phyloP scores from a whole-genome alignment of 1,140 invertebrate species.

The Arion vulgaris region DNA sequence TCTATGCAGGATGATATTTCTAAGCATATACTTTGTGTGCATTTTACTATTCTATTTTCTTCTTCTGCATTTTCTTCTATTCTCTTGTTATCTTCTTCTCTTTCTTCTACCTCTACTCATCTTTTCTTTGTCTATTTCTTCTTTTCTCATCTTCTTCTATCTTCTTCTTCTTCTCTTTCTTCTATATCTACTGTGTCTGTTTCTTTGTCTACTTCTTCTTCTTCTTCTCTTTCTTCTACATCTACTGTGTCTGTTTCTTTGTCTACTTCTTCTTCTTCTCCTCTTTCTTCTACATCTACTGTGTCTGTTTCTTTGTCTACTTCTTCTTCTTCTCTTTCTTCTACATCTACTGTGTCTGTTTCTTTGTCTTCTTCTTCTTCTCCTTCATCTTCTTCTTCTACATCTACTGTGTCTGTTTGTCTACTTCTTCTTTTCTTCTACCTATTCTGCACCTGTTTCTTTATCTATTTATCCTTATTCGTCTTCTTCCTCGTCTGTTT shows the following conservation, averaged over 20 bases:
- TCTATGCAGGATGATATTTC: too few relatives aligned
- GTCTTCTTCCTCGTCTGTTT: conserved; percentile 29
- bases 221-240: neutral
- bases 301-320: conserved; percentile 24
- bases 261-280: conserved; percentile 10
- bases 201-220: too few relatives aligned
- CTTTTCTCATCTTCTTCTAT: too few relatives aligned
- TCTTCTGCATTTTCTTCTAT: too few relatives aligned
- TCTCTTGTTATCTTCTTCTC: too few relatives aligned
- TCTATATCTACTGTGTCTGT: too few relatives aligned
- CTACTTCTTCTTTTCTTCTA: conserved; percentile 16
- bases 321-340: conserved; percentile 33
- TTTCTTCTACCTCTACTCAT: too few relatives aligned
- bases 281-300: conserved; percentile 19
- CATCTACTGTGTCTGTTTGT: neutral
- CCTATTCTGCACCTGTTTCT: conserved; percentile 5
- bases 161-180: too few relatives aligned
- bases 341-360: conserved; percentile 35
- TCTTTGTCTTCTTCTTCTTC: conserved; percentile 8
- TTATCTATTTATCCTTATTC: conserved; percentile 23
- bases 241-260: neutral
- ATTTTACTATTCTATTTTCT: too few relatives aligned
- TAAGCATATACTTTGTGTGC: too few relatives aligned
- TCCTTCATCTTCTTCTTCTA: conserved; percentile 29
- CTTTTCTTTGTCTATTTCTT: too few relatives aligned